Percentiles rank a stretch among this genome's conserved stretches.
These are phyloP conservation scores for Shargacucullia verbasci DNA, from an alignment of 2,888 invertebrate species.

Conservation along the genomic window DNA sequence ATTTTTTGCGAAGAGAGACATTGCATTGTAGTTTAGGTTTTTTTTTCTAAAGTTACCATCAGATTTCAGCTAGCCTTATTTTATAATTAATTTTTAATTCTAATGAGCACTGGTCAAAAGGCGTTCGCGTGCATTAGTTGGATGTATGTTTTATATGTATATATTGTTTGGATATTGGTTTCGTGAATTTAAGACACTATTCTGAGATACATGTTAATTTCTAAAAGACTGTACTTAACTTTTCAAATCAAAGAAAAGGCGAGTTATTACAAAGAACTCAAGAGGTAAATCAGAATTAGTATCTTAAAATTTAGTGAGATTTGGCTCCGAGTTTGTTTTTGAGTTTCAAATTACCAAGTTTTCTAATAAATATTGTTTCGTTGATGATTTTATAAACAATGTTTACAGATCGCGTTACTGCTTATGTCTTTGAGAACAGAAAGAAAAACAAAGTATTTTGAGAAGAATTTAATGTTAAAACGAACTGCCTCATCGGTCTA, in stretches of 20 bases:
- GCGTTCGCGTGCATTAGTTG: slow-evolving; percentile 76
- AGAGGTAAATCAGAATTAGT: slow-evolving; percentile 23
- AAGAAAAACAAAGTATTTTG: slow-evolving; percentile 5
- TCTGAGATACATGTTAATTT: slow-evolving; percentile 15
- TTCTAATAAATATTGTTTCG: slow-evolving; percentile 22
- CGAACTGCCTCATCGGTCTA: too few species aligned
- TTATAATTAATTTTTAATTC: slow-evolving; percentile 77
- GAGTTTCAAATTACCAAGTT: slow-evolving; percentile 33
- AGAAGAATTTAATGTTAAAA: slow-evolving; percentile 9
- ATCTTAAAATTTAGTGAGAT: slow-evolving; percentile 21
- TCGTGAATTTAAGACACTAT: slow-evolving; percentile 34
- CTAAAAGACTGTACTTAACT: slow-evolving; percentile 45
- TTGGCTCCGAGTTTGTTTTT: slow-evolving; percentile 19
- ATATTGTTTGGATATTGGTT: slow-evolving; percentile 57
- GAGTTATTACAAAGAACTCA: slow-evolving; percentile 18
- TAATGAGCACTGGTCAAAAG: slow-evolving; percentile 73
- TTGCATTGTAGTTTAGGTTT: slow-evolving; percentile 79
- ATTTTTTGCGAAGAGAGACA: slow-evolving; percentile 76
- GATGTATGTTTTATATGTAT: slow-evolving; percentile 62
- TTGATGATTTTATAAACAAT: slow-evolving; percentile 15
- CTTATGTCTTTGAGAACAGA: slow-evolving; percentile 5
- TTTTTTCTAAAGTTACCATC: slow-evolving; percentile 87
- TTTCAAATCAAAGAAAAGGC: slow-evolving; percentile 13
- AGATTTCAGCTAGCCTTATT: slow-evolving; percentile 87
- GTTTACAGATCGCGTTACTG: slow-evolving; percentile 11